Conservation (phyloP, 23 tunicate genomes). For the Corella eumyota region DNA sequence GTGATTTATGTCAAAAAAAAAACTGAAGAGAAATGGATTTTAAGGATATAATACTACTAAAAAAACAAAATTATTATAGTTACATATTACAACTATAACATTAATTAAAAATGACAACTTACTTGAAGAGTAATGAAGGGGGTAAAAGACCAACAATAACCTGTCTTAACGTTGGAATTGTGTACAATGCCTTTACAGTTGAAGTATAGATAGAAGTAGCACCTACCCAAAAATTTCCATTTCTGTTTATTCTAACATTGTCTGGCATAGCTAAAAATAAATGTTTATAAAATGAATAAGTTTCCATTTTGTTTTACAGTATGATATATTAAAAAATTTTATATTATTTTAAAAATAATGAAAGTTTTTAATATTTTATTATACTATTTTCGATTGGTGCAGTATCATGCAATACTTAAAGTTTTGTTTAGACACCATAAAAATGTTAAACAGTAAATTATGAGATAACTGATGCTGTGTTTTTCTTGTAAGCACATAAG, state of each 20-base stretch:
- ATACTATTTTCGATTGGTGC: no score
- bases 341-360: neutral
- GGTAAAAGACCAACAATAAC: conserved; percentile 27
- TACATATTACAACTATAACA: no score
- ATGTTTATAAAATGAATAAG: neutral
- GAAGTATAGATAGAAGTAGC: conserved; percentile 1
- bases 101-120: no score
- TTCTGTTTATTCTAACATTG: conserved; percentile 35
- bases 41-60: no score
- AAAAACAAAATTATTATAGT: no score
- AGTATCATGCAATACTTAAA: no score
- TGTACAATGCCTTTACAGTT: neutral
- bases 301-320: neutral
- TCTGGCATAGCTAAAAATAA: conserved; percentile 55
- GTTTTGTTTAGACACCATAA: no score
- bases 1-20: no score
- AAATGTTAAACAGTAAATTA: no score
- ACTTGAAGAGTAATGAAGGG: conserved; percentile 6
- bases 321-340: neutral
- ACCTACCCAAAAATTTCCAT: conserved; percentile 35
- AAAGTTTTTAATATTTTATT: neutral
- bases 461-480: no score
- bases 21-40: no score
- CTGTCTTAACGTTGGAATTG: conserved; percentile 15
- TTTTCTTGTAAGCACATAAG: no score